phyloP scores from a whole-genome alignment of 2,113 vertebrate species.

The Bos indicus region DNA sequence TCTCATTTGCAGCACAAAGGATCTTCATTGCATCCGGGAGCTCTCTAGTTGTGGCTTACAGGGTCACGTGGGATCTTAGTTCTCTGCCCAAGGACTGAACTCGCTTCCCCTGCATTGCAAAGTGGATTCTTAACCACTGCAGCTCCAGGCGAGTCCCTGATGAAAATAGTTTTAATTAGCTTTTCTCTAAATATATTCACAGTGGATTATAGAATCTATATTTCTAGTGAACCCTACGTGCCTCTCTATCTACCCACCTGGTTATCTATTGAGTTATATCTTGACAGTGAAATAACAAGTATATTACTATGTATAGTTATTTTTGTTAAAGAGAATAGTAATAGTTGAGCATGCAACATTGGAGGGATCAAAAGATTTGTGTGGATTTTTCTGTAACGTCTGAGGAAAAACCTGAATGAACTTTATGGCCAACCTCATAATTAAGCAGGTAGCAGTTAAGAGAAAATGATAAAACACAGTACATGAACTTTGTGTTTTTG shows the following conservation, averaged over 20 bases:
- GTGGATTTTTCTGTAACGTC: background rate
- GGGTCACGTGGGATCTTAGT: background rate
- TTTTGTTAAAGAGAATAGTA: background rate
- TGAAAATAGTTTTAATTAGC: background rate
- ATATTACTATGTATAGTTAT: background rate
- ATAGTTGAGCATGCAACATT: background rate
- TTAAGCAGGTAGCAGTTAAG: too few species aligned
- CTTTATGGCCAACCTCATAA: background rate
- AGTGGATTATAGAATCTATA: too few species aligned
- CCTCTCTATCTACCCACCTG: background rate
- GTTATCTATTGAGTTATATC: background rate
- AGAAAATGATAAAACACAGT: background rate
- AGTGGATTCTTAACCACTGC: background rate
- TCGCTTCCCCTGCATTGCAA: rapidly evolving
- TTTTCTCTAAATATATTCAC: background rate
- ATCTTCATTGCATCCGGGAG: background rate
- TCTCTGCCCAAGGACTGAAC: rapidly evolving
- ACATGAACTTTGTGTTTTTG: background rate
- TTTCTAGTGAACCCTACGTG: too few species aligned
- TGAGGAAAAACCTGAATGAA: background rate
- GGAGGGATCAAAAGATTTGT: background rate
- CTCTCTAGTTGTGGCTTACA: background rate
- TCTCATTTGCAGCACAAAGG: rapidly evolving
- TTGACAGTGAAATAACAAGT: background rate
- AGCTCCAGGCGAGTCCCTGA: background rate